These are phyloP conservation scores for Diceros bicornis DNA, from an alignment of 2,797 vertebrate species.

Conservation along the genomic window DNA sequence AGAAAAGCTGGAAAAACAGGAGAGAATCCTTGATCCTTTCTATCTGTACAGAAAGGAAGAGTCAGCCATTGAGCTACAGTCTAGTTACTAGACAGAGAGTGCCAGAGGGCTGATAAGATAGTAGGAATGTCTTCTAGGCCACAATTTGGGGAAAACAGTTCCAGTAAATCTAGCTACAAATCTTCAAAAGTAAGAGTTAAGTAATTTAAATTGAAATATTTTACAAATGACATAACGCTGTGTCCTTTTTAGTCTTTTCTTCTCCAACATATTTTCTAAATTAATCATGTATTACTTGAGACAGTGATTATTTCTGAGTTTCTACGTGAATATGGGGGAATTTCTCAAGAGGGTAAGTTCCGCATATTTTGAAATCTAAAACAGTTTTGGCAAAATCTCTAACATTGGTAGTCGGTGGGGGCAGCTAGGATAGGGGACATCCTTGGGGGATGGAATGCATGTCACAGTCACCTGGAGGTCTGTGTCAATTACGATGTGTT, in stretches of 20 bases:
- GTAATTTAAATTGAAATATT: conserved; percentile 45
- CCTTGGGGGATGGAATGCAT: background rate
- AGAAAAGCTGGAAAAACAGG: background rate
- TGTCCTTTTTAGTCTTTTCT: conserved; percentile 38
- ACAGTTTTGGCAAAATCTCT: background rate
- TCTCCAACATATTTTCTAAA: conserved; percentile 47
- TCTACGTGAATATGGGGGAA: background rate
- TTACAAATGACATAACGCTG: conserved; percentile 7
- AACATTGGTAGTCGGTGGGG: background rate
- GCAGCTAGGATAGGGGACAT: background rate
- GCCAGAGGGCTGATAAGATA: background rate
- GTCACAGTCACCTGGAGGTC: background rate
- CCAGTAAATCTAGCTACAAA: conserved; percentile 6
- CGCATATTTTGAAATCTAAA: conserved; percentile 30
- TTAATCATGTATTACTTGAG: conserved; percentile 25
- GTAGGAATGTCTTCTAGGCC: background rate
- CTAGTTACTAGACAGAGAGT: background rate
- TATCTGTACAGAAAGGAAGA: background rate
- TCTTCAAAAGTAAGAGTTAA: conserved; percentile 25
- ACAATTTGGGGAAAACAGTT: background rate
- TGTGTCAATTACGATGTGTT: background rate
- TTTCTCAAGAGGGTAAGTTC: conserved; percentile 45
- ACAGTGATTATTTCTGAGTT: conserved; percentile 5
- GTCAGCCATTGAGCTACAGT: background rate
- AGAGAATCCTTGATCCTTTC: background rate